Evolutionary conservation across 2,797 vertebrate genomes (phyloP), one percentile per base, ranked within the genome.

Genomic region (Coluber constrictor): DNA sequence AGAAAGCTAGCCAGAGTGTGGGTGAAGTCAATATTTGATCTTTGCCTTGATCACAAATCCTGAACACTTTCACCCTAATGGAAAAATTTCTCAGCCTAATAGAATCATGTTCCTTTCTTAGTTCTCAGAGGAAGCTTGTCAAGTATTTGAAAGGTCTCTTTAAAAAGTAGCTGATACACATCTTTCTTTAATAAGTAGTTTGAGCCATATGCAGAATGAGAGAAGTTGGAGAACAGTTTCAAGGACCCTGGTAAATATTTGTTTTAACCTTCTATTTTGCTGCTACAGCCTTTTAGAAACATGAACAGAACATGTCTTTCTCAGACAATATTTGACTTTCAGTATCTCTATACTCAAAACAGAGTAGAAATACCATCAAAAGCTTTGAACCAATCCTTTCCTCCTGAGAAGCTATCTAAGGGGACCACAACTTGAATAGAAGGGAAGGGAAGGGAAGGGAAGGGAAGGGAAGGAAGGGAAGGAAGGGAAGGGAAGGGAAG

Each of bases 241-340:
- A 95, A 94, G 83, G 88, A 63, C 88, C 93, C 94, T 47, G 95
- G 47, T 56, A 95, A 93, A 59, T 60, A 18, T 94, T 94, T 91
- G 92, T 88, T 93, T 88, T 66, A 94, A 95, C 96, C 91, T 88
- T 95, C 89, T 92, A 92, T 57, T 91, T 96, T 92, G 23, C 47
- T 95, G 57, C 47, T 63, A 74, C 1, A 59, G 74, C 13, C 86
- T 74, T 92, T 88, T 86, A 83, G 61, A 25, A 61, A 55, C 56
- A 29, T 43, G 3, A 90, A 95, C 95, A 94, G 59, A 95, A 61
- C 11, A 66, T 37, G 63, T 37, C 51, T 43, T 32, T 15, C 51
- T 86, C 51, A 59, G 51, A n/a, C 59, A 94, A 37, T 37, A 29
- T 89, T 59, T 91, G 89, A 90, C 32, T 92, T 79, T 88, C n/a